Base-by-base conservation (phyloP, 2,888 invertebrate genomes). In the Clostera curtula region DNA sequence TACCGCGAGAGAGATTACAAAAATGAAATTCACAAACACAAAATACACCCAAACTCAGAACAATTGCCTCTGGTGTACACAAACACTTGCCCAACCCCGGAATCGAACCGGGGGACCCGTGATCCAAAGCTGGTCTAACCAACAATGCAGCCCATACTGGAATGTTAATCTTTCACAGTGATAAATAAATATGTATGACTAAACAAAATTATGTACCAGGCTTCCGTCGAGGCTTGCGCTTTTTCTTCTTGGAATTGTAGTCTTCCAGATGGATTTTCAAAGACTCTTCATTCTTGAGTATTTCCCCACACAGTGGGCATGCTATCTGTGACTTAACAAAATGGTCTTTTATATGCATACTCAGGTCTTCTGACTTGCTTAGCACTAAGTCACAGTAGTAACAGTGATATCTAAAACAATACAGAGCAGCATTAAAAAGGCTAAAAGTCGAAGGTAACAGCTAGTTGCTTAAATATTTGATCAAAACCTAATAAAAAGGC, bases 231-330 rank as follows among this genome's bases (percentile, higher is more conserved):
- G 70, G 69, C 40, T 67, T 62, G 4, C 71, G 43, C 33, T 66
- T 72, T 1, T 58, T 58, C 31, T 59, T 76, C 0, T 38, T 39
- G 0, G 53, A 37, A 12, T 54, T 62, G 29, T 60, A 76, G 11
- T 70, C 64, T 7, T 54, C 57, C 7, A 72, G 26, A 19, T 80
- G 80, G 12, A 56, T 29, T 9, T 68, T 62, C 2, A 79, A 32
- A 0, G 54, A 40, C 0, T 74, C 70, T 9, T 70, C 67, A 13
- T 67, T 63, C 17, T 59, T 60, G 4, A 71, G 43, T 36, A 80
- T 64, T 35, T 76, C 77, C 0, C 79, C 80, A 12, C 80, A 80
- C 1, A 64, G 43, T 0, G 54, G 46, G 33, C 80, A 80, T 0
- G 69, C 44, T 1, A 54, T 35, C 40, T 70, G 62, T 2, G 59